A percentile compares a stretch with the other conserved stretches of the same genome.
Conservation (phyloP, 2,888 invertebrate genomes). For the Caenorhabditis sulstoni region DNA sequence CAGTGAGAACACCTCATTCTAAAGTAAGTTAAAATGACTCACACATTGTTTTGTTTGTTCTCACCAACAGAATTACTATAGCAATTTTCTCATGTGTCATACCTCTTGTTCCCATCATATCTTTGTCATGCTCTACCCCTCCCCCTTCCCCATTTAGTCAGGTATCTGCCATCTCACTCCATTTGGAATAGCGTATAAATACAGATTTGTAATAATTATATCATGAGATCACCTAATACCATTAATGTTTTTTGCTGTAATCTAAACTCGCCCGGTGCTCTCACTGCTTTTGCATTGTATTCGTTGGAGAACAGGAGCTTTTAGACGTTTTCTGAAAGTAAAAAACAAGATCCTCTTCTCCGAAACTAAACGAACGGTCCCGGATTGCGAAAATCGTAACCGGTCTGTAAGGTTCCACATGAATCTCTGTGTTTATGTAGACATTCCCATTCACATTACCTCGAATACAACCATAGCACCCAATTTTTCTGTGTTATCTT, state of each 20-base stretch:
- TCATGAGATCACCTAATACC: constrained; percentile 57
- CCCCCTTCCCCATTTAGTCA: background rate
- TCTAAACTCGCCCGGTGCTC: constrained; percentile 44
- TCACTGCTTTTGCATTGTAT: constrained; percentile 2
- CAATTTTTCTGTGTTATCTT: constrained; percentile 53
- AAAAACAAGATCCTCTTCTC: background rate
- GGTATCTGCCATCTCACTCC: constrained; percentile 53
- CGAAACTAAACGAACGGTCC: background rate
- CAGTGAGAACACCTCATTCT: constrained; percentile 54
- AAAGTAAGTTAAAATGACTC: constrained; percentile 30
- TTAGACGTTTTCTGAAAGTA: background rate
- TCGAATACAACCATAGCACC: constrained; percentile 18
- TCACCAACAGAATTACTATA: constrained; percentile 38
- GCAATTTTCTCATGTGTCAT: constrained; percentile 47
- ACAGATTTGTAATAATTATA: constrained; percentile 42
- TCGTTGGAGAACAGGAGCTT: background rate
- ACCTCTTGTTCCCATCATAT: constrained; percentile 43
- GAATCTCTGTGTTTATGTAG: background rate
- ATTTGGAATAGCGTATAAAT: constrained; percentile 40
- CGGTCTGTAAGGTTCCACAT: background rate
- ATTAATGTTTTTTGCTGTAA: constrained; percentile 51
- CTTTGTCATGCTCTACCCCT: constrained; percentile 6
- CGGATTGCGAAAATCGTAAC: background rate
- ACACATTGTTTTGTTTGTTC: constrained; percentile 48
- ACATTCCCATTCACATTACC: constrained; percentile 30